Percentiles rank a stretch among this genome's conserved stretches.
Conservation (phyloP, 2,797 vertebrate genomes). For the Threskiornis aethiopicus region DNA sequence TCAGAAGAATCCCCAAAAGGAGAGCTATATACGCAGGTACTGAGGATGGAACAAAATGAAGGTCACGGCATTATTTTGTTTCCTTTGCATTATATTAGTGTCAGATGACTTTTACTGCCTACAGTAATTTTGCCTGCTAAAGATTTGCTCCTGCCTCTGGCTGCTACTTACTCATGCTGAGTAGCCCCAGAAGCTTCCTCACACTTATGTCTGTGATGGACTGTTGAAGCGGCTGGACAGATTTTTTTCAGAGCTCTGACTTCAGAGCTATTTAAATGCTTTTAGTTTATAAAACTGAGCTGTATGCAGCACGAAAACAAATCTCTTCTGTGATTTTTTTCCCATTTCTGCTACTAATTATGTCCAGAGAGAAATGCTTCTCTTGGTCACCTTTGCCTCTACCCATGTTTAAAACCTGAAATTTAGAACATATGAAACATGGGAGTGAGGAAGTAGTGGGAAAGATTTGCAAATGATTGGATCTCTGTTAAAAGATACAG, state of each 20-base stretch:
- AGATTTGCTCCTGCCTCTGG: not conserved
- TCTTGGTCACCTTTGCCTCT: not conserved
- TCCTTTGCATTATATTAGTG: not conserved
- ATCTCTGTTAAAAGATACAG: not conserved
- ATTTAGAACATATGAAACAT: not conserved
- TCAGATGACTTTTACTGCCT: not conserved
- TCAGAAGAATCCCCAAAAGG: not conserved
- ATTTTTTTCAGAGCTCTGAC: not conserved
- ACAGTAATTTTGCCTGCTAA: not conserved
- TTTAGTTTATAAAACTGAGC: not conserved
- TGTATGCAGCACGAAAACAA: not conserved
- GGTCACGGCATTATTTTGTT: not conserved
- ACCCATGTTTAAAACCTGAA: not conserved
- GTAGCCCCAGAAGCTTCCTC: not conserved
- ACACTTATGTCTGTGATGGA: not conserved
- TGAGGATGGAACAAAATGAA: not conserved
- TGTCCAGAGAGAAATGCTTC: not conserved
- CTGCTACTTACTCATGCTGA: not conserved
- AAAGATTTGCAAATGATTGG: not conserved
- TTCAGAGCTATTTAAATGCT: not conserved
- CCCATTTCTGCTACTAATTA: not conserved
- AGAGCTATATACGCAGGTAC: not conserved
- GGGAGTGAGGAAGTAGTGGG: not conserved
- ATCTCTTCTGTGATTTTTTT: not conserved
- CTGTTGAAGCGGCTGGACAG: not conserved